Evolutionary conservation across 2,113 vertebrate genomes (phyloP), one percentile per base, ranked within the genome.

Genomic region (Thunnus maccoyii): DNA sequence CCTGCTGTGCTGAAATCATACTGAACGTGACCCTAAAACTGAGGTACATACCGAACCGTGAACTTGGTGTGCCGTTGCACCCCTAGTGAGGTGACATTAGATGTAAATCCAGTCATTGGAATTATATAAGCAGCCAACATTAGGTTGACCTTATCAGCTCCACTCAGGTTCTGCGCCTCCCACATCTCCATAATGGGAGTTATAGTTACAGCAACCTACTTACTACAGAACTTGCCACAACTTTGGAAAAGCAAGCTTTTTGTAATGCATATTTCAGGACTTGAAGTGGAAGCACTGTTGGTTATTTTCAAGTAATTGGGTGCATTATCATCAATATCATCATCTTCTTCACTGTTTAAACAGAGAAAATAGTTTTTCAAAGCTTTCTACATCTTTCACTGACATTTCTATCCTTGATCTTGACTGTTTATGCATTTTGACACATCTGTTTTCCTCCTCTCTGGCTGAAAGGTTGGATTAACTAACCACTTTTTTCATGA

Each of bases 121-220:
- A 63, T 72, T 78, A 10, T 46, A 46, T 78, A 22, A 67, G 64
- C 75, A 65, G 75, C 48, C 41, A 46, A 71, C 68, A 57, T 81
- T 47, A 83, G 60, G 52, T 83, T 57, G 54, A 81, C 57, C 32
- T 36, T 69, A 27, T 78, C 54, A 20, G 64, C 56, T 57, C 30
- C 12, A 15, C 52, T 60, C 4, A 41, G 64, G 32, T 70, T 58
- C 22, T 30, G 8, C 30, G 12, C 54, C 63, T 74, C 57, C 58
- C 68, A 69, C 72, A n/a, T 86, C 41, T 84, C 58, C 64, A 71
- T 75, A 70, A 74, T 83, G 67, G 60, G 13, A 85, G 66, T 85
- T 83, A 58, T 54, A 61, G 72, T 64, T 78, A 60, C 52, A 72
- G 67, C 58, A 80, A 91, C 87, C 88, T 88, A 91, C 84, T 91